Conservation (phyloP, 2,888 invertebrate genomes). For the Elaeidobius kamerunicus region DNA sequence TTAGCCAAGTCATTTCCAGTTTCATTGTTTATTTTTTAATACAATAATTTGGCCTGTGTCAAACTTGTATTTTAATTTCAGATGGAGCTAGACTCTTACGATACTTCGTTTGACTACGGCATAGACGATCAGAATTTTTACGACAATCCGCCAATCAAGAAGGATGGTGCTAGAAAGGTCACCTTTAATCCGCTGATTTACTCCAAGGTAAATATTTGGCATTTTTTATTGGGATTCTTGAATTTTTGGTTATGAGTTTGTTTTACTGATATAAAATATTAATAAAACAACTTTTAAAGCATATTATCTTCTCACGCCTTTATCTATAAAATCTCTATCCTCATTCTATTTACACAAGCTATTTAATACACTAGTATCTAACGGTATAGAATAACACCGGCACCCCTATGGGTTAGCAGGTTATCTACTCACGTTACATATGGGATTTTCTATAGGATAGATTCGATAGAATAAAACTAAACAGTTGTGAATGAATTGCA, state of each 20-base stretch:
- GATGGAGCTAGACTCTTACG: constrained; percentile 60
- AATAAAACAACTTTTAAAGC: neutral
- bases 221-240: too few species aligned
- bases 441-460: constrained; percentile 2
- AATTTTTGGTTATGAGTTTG: neutral
- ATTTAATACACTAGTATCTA: constrained; percentile 10
- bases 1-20: too few species aligned
- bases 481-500: constrained; percentile 5
- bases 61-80: constrained; percentile 29
- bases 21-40: neutral
- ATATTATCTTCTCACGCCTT: constrained; percentile 3
- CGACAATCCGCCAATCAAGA: constrained; percentile 57
- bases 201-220: constrained; percentile 43
- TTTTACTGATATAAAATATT: neutral
- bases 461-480: neutral
- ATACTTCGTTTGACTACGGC: constrained; percentile 62
- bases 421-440: constrained; percentile 13
- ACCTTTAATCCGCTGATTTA: constrained; percentile 45
- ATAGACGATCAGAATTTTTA: constrained; percentile 71
- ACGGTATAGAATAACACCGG: constrained; percentile 21
- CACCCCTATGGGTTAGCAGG: constrained; percentile 18
- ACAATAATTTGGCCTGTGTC: neutral
- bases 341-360: constrained; percentile 4
- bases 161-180: constrained; percentile 48
- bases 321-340: constrained; percentile 7